phyloP scores from a whole-genome alignment of 1,140 invertebrate species.

The Chlorops oryzae region DNA sequence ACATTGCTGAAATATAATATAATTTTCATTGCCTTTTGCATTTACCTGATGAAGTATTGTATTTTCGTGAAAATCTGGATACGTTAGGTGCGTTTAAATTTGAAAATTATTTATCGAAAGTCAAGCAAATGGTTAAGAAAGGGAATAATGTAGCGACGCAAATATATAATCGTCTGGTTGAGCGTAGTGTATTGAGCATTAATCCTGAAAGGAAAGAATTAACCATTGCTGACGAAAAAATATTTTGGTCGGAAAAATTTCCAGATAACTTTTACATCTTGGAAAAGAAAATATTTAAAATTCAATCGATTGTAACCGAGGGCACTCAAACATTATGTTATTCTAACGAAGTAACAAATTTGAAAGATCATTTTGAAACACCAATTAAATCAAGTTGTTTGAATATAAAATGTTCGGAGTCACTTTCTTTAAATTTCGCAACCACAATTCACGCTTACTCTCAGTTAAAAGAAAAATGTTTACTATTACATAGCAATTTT shows the following conservation, averaged over 20 bases:
- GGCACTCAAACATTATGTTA: too few relatives aligned
- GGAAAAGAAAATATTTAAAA: not conserved
- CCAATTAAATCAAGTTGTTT: not conserved
- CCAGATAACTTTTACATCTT: not conserved
- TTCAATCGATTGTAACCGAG: not conserved
- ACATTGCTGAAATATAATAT: slow-evolving; percentile 15
- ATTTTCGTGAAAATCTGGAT: too few relatives aligned
- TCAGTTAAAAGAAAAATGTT: not conserved
- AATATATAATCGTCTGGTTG: not conserved
- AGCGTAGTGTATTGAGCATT: not conserved
- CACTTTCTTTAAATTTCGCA: not conserved
- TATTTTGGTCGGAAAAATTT: not conserved
- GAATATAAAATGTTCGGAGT: slow-evolving; percentile 2
- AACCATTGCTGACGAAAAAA: not conserved
- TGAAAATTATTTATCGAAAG: slow-evolving; percentile 14
- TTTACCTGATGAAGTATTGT: too few relatives aligned
- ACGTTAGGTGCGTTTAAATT: slow-evolving; percentile 14
- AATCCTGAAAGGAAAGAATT: not conserved
- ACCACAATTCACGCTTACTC: not conserved
- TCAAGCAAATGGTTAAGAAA: slow-evolving; percentile 13
- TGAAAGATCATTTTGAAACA: not conserved
- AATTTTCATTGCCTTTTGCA: slow-evolving; percentile 12
- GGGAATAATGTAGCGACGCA: not conserved
- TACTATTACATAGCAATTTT: not conserved
- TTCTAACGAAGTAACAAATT: not conserved